Conservation (phyloP, 2,113 vertebrate species). For the Pangasianodon hypophthalmus region DNA sequence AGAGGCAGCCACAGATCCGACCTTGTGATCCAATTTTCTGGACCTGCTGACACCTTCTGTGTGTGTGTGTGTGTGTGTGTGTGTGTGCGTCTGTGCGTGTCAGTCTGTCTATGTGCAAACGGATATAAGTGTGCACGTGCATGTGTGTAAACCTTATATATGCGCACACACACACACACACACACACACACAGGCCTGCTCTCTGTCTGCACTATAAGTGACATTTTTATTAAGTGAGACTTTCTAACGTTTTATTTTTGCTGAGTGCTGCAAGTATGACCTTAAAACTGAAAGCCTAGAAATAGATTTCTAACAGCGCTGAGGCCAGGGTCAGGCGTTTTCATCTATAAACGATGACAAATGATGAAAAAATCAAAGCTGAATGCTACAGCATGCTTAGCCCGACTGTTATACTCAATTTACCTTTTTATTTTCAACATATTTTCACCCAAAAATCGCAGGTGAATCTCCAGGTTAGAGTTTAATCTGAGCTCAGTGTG, state of each 20-base stretch:
- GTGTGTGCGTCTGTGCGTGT: constrained; percentile 17
- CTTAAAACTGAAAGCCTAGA: neutral
- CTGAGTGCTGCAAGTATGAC: neutral
- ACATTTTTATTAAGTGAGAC: constrained; percentile 17
- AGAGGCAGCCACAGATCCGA: constrained; percentile 79
- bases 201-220: neutral
- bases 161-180: neutral
- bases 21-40: constrained; percentile 92
- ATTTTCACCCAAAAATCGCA: neutral
- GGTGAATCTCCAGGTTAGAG: neutral
- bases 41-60: constrained; percentile 82
- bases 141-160: neutral
- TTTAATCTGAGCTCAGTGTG: neutral
- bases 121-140: neutral
- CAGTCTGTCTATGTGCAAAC: neutral
- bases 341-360: neutral
- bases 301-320: neutral
- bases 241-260: neutral
- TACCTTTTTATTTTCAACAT: neutral
- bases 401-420: neutral
- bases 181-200: constrained; percentile 28
- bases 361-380: neutral
- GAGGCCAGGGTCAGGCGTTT: neutral
- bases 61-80: constrained; percentile 68
- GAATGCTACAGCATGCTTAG: neutral